phyloP scores from a whole-genome alignment of 2,888 invertebrate species.

The Ochropacha duplaris region DNA sequence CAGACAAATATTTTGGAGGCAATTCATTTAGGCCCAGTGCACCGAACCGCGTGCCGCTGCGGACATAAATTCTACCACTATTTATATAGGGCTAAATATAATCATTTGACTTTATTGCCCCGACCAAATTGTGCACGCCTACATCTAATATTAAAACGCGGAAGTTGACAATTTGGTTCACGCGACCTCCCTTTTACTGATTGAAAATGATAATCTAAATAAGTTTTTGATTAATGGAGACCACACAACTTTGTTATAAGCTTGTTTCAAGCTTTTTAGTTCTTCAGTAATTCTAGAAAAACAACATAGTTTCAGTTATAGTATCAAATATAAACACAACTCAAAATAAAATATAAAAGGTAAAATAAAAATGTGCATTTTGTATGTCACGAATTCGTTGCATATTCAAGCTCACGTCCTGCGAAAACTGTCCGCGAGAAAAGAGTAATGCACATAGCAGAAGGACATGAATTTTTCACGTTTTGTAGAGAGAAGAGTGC shows the following conservation, averaged over 20 bases:
- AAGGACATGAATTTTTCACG: conserved; percentile 48
- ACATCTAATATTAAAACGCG: conserved; percentile 37
- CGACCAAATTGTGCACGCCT: conserved; percentile 44
- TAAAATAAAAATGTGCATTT: conserved; percentile 10
- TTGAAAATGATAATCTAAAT: conserved; percentile 9
- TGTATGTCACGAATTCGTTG: conserved; percentile 32
- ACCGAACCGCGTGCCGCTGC: conserved; percentile 43
- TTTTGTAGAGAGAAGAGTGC: conserved; percentile 25
- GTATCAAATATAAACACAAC: too few relatives aligned
- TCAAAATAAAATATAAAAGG: conserved; percentile 7
- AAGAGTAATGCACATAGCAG: conserved; percentile 45
- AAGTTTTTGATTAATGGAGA: conserved; percentile 14
- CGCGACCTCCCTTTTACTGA: conserved; percentile 1
- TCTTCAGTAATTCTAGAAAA: too few relatives aligned
- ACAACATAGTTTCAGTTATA: neutral
- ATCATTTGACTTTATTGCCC: conserved; percentile 62
- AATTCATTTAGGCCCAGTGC: conserved; percentile 66
- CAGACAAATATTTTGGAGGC: conserved; percentile 78
- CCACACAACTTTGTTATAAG: too few relatives aligned
- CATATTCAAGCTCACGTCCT: conserved; percentile 36
- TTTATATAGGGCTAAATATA: conserved; percentile 71
- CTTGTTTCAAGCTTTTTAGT: too few relatives aligned
- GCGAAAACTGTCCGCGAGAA: conserved; percentile 36
- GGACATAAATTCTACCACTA: conserved; percentile 66
- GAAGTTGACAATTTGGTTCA: conserved; percentile 49